Evolutionary conservation across 2,797 vertebrate genomes (phyloP), one percentile per base, ranked within the genome.

Genomic region (Thalassophryne amazonica): DNA sequence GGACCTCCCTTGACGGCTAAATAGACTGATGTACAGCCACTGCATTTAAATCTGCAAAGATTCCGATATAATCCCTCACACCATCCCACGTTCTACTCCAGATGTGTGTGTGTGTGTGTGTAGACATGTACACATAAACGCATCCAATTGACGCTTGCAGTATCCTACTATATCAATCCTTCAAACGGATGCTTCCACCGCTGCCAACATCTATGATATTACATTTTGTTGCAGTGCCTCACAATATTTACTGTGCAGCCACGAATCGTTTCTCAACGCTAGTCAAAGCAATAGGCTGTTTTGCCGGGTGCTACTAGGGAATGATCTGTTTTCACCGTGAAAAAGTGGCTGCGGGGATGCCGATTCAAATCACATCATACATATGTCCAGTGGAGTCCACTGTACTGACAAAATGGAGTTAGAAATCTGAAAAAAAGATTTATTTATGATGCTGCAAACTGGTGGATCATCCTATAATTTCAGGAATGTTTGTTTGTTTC

Each of bases 171-270:
- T 46, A 63, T 59, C 42, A 77, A 6, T 62, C 59, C 41, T 31
- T 43, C 48, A 61, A 41, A 74, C 65, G 33, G 40, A 46, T 33
- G 38, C 35, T 28, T 62, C 15, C 19, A 35, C 35, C 45, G 31
- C 47, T 45, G 36, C 22, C 40, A 18, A 55, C 31, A 39, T 58
- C 37, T 67, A 52, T 46, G 27, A 57, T 75, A 60, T 60, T 53
- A 30, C 50, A 67, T 58, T 51, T 58, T 50, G 41, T 37, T 60
- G 60, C 76, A 67, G 53, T 49, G 30, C 39, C 34, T 16, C 15
- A 33, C 37, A 69, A 48, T 80, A 78, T 80, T 71, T 77, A 73
- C 71, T 9, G 30, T 64, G 14, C 46, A 78, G 35, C 54, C 58
- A 67, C 31, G 60, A 68, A 78, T 42, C 67, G 58, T 73, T 68